Base-by-base conservation (phyloP, 2,113 vertebrate species). In the Gasterosteus aculeatus region DNA sequence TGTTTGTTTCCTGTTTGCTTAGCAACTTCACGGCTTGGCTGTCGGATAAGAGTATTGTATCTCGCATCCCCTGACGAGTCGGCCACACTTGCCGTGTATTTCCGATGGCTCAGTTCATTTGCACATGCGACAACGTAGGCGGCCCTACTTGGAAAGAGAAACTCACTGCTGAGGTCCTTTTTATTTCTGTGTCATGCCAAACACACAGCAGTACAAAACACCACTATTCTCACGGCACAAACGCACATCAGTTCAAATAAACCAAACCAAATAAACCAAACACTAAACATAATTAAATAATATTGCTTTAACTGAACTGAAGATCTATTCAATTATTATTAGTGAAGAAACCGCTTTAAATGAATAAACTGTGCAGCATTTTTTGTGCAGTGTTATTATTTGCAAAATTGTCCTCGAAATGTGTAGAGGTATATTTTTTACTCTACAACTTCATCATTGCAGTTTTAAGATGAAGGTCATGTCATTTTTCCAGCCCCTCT, bases 21-120 rank as follows among this genome's bases (percentile, higher is more conserved):
- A n/a, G 38, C 72, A 65, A 59, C 56, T 77, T 53, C 60, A 70
- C 65, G 68, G 65, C 66, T 33, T 39, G 26, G 33, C 77, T 77
- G 70, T 56, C 76, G 64, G 5, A 72, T 62, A 68, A 60, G 0
- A 67, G 73, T 73, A 72, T 75, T 75, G 77, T 59, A 81, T 85
- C 63, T 69, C 8, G 0, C 59, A 64, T 11, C 46, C 39, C 58
- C n/a, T 4, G 7, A 62, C 18, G 47, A 39, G 10, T 69, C 38
- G 51, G 38, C 19, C 19, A 7, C 44, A 10, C 29, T 22, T 38
- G 41, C 8, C 31, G 22, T 69, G 14, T 70, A 7, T 56, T 11
- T 65, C 29, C 10, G 19, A 7, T 42, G 5, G 33, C 42, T 26
- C 16, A 5, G 19, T 65, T 41, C 76, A 11, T 71, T 47, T 54